These are phyloP conservation scores for Pelochelys cantorii DNA, from an alignment of 2,797 vertebrate genomes.

Conservation along the genomic window DNA sequence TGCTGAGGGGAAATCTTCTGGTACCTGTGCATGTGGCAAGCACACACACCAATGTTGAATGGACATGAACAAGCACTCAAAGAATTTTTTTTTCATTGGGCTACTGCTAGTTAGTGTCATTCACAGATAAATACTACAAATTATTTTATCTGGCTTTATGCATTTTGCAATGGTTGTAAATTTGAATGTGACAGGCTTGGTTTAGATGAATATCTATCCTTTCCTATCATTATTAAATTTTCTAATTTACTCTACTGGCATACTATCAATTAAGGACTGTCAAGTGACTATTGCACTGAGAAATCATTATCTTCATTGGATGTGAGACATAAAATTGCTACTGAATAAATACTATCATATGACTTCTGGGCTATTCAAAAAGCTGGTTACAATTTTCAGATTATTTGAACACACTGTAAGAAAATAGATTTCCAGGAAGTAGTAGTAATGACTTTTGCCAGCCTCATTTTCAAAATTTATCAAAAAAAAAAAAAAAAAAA, in stretches of 20 bases:
- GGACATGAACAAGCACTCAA: no score
- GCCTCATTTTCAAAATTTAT: slow-evolving; percentile 2
- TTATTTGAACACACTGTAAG: slow-evolving; percentile 8
- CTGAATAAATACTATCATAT: not conserved
- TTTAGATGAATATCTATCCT: not conserved
- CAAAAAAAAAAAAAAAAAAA: not conserved
- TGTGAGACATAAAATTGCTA: not conserved
- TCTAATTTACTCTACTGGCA: not conserved
- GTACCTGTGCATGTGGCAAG: no score
- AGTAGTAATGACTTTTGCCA: not conserved
- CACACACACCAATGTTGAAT: no score
- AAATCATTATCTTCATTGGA: not conserved
- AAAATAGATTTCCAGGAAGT: slow-evolving; percentile 1
- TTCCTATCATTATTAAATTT: not conserved
- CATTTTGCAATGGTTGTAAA: not conserved
- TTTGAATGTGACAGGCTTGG: not conserved
- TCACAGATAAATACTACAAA: not conserved
- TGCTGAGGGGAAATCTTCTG: no score
- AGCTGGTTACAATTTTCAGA: slow-evolving; percentile 20
- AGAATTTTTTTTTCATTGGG: accelerated
- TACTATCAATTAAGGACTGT: not conserved
- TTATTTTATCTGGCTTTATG: not conserved
- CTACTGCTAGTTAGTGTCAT: not conserved
- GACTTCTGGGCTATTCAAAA: slow-evolving; percentile 1
- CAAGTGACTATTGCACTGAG: not conserved